Base-by-base conservation (phyloP, 2,797 vertebrate species). In the Loris lydekkerianus region DNA sequence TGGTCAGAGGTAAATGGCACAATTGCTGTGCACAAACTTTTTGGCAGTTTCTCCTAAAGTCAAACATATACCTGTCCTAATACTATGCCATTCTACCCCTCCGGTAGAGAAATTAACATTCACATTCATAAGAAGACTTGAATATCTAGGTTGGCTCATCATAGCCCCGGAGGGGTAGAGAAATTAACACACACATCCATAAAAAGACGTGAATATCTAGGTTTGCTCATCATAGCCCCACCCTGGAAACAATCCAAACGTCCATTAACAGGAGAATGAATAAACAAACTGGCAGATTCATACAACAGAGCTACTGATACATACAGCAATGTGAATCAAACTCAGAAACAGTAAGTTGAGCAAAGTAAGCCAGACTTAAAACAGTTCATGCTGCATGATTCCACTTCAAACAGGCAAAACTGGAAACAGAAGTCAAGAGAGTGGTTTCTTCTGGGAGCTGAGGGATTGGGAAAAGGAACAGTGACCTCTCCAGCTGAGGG, bases 41-140 rank as follows among this genome's bases (percentile, higher is more conserved):
- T 56, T 43, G 61, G 9, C 17, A 87, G 58, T 34, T 88, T 85
- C 87, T 95, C 40, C 81, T 76, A 72, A 94, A 75, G 83, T 86
- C 89, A 92, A 86, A 76, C 5, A 92, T 13, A 60, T 0, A 43
- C 6, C 1, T 85, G 58, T 49, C 31, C 49, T 78, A 75, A 20
- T 56, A 90, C 17, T 49, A 11, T 56, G n/a, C 11, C 69, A 60
- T 67, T 31, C 56, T 3, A 61, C 65, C 87, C 27, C 53, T 40
- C 40, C 3, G 40, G 40, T 40, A 40, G 40, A 40, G 53, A 95
- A 93, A 84, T 81, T 84, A 86, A 70, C 61, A 84, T 1, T 4
- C 4, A 69, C 11, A 6, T 56, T n/a, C 49, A 70, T 31, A 84
- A 89, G 61, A 46, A 87, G 27, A 53, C 31, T 17, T 69, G 20